Conservation (phyloP, 92 coral and sea anemone species). For the Montipora capitata region DNA sequence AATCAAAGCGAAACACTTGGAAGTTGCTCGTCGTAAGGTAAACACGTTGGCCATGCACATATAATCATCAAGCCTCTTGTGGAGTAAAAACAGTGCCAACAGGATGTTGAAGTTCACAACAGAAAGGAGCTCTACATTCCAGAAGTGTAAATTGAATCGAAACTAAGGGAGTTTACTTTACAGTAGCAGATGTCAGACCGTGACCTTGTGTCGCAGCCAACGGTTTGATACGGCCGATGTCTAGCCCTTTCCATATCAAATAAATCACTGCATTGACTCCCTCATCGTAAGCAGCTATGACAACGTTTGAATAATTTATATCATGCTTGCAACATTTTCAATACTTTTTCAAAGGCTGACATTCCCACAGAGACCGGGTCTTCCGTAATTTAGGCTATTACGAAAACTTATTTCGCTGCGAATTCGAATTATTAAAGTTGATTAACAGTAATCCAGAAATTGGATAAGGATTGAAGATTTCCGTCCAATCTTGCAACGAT, state of each 20-base stretch:
- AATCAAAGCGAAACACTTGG: constrained; percentile 27
- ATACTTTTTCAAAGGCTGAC: too few relatives aligned
- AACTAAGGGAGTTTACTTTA: background rate
- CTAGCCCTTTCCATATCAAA: constrained; percentile 16
- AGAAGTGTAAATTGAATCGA: background rate
- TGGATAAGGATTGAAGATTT: too few relatives aligned
- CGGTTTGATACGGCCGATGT: constrained; percentile 2
- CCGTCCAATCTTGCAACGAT: background rate
- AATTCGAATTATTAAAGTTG: too few relatives aligned
- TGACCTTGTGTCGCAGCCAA: background rate
- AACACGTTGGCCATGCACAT: background rate
- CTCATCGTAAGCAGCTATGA: background rate
- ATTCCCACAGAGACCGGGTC: too few relatives aligned
- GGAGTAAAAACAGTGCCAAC: background rate
- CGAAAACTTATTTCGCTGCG: too few relatives aligned
- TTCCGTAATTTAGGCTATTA: too few relatives aligned
- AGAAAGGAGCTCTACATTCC: background rate
- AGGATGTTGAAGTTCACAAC: background rate
- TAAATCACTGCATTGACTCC: background rate
- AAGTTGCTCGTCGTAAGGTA: constrained; percentile 15
- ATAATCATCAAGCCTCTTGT: background rate
- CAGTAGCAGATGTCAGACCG: constrained; percentile 3
- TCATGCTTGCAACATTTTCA: background rate
- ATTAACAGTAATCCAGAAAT: too few relatives aligned
- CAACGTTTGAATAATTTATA: background rate